phyloP scores from a whole-genome alignment of 2,888 invertebrate genomes.

The Augochlorella aurata region DNA sequence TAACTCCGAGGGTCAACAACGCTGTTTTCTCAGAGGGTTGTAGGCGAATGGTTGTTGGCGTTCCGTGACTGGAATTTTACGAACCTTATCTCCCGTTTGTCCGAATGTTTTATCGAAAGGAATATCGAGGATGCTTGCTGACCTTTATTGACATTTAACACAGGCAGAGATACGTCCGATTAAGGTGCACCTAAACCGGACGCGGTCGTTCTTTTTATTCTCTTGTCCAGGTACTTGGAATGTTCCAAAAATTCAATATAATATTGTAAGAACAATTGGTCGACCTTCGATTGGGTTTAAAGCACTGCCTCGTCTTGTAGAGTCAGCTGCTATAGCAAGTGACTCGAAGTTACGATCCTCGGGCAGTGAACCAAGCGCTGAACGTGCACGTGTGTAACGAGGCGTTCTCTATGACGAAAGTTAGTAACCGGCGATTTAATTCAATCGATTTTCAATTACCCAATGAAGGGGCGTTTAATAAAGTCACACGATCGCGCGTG shows the following conservation, averaged over 20 bases:
- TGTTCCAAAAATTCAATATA: too few relatives aligned
- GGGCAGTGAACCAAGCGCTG: background rate
- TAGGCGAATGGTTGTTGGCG: background rate
- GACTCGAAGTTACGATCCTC: background rate
- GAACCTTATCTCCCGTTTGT: background rate
- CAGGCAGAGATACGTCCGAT: background rate
- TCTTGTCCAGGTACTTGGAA: background rate
- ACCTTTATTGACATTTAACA: background rate
- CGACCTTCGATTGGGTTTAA: too few relatives aligned
- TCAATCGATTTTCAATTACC: slow-evolving; percentile 23
- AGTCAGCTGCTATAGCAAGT: background rate
- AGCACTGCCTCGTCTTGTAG: background rate
- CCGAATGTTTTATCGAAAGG: background rate
- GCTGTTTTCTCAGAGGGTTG: background rate
- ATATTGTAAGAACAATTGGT: too few relatives aligned
- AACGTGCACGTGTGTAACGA: background rate
- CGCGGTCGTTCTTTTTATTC: background rate
- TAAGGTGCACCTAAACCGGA: background rate
- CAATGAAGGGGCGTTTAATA: slow-evolving; percentile 38
- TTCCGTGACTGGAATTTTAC: background rate
- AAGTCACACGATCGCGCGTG: slow-evolving; percentile 39
- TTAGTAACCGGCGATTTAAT: slow-evolving; percentile 16
- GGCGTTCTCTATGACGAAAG: slow-evolving; percentile 4
- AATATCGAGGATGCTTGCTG: background rate
- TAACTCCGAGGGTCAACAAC: background rate